Evolutionary conservation across 2,888 invertebrate genomes (phyloP), one percentile per base, ranked within the genome.

Genomic region (Brachypalpus laphriformis): DNA sequence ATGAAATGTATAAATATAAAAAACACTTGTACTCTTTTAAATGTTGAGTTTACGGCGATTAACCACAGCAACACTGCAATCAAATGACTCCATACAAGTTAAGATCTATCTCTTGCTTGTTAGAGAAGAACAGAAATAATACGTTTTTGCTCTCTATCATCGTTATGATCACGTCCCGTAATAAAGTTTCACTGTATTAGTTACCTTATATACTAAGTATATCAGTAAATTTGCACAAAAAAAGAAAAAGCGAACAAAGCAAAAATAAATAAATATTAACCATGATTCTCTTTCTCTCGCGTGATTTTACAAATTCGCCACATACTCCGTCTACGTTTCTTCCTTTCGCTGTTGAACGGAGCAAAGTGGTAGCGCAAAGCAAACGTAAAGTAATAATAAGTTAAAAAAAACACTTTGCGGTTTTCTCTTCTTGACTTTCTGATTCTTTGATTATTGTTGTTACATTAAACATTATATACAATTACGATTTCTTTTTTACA

Each of bases 231-330:
- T 72, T 66, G 66, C 77, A 72, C 54, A 37, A 61, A 63, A 34
- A 70, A 56, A 25, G 18, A 34, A 83, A n/a, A 49, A 49, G 31
- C 18, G 31, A 54, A 68, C 51, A 74, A 61, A 70, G 61, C 40
- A 80, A 70, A 83, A 66, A 74, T 83, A 68, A 74, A 68, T 83
- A 65, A 78, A 74, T 78, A 74, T 70, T 51, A 71, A 65, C 81
- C 85, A 85, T 66, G 81, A 81, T 81, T 85, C 75, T 81, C 75
- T 76, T 76, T 76, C 81, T 85, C 75, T 81, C 75, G 81, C 66
- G 65, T 75, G 80, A 85, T 80, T 83, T 78, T 74, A 59, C 59
- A 78, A 78, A 71, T 71, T 65, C 74, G 42, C 78, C 70, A 71
- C 70, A 74, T 75, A 74, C 37, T n/a, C 47, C 28, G 31, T 45